phyloP scores from a whole-genome alignment of 1,140 invertebrate genomes.

The Lucilia cuprina region DNA sequence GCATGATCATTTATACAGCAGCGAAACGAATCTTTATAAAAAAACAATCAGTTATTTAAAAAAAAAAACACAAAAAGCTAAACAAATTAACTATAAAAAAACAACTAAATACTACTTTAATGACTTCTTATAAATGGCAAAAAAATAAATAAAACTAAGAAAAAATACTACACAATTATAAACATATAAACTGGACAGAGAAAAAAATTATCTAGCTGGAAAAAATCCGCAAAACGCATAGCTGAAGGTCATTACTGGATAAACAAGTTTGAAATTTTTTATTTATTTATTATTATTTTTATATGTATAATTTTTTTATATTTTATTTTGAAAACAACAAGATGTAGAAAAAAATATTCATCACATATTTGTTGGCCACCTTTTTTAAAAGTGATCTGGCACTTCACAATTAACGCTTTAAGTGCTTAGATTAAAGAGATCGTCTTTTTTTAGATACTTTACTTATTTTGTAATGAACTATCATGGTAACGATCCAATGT shows the following conservation, averaged over 20 bases:
- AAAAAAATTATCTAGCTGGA: background rate
- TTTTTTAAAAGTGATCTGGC: background rate
- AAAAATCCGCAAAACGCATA: conserved; percentile 17
- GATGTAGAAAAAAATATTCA: background rate
- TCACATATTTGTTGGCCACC: conserved; percentile 8
- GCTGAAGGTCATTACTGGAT: conserved; percentile 13
- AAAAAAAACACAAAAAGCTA: background rate
- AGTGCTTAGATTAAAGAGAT: background rate
- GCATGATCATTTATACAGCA: background rate
- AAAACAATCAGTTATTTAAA: background rate
- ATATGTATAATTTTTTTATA: background rate
- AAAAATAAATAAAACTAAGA: background rate
- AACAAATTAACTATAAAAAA: background rate
- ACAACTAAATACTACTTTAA: background rate
- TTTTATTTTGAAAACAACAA: background rate
- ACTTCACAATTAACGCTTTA: background rate
- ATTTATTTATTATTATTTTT: background rate
- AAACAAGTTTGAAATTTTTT: background rate
- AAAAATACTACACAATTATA: background rate
- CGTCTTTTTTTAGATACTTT: too few relatives aligned
- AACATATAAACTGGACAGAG: background rate
- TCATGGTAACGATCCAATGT: too few relatives aligned
- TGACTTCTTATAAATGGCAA: conserved; percentile 3
- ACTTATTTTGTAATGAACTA: too few relatives aligned
- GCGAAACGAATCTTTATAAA: background rate